phyloP scores from a whole-genome alignment of 2,797 vertebrate species.

The Scolopax rusticola region DNA sequence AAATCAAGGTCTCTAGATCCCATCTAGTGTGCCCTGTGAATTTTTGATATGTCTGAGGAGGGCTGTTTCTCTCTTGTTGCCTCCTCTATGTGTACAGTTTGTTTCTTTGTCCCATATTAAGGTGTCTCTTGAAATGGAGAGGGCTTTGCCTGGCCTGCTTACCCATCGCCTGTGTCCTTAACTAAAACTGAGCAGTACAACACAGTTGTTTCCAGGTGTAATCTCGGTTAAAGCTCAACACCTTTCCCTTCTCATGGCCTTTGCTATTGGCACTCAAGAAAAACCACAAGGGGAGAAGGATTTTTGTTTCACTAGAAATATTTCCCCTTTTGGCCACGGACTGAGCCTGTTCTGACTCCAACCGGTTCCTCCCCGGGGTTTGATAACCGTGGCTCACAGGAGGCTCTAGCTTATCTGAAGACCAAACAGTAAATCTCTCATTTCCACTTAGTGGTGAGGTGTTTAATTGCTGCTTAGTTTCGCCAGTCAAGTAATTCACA shows the following conservation, averaged over 20 bases:
- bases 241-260: background rate
- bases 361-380: constrained; percentile 48
- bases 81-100: background rate
- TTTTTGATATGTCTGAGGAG: background rate
- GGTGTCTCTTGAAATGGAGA: background rate
- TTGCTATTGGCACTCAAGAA: constrained; percentile 13
- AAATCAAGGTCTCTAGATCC: background rate
- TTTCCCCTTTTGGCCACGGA: constrained; percentile 23
- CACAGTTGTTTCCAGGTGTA: constrained; percentile 13
- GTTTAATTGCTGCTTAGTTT: constrained; percentile 83
- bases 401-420: constrained; percentile 76
- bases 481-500: constrained; percentile 78
- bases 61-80: background rate
- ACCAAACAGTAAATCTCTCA: constrained; percentile 80
- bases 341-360: constrained; percentile 36
- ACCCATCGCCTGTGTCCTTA: background rate
- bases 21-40: background rate
- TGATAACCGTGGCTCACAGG: constrained; percentile 64
- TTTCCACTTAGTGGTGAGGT: constrained; percentile 78
- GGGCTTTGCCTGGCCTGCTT: background rate
- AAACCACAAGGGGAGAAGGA: background rate
- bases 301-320: constrained; percentile 54
- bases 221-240: background rate
- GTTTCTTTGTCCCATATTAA: background rate
- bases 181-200: constrained; percentile 23